Percentiles rank a stretch among this genome's conserved stretches.
These are phyloP conservation scores for Falco punctatus DNA, from an alignment of 2,113 vertebrate genomes.

Conservation along the genomic window DNA sequence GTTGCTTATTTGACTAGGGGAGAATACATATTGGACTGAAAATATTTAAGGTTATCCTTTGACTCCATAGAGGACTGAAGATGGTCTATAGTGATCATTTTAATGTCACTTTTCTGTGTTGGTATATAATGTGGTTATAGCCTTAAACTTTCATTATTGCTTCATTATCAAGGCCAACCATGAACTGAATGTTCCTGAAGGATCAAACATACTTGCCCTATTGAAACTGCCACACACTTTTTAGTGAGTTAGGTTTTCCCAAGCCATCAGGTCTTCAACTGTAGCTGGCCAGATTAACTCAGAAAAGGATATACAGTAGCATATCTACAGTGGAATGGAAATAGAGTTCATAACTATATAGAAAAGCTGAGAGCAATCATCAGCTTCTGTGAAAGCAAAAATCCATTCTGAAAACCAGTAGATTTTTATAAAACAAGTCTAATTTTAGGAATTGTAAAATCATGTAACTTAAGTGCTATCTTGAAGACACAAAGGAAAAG, in stretches of 20 bases:
- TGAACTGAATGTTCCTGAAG: background rate
- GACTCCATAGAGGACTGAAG: background rate
- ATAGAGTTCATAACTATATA: background rate
- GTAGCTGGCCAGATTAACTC: background rate
- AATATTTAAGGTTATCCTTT: background rate
- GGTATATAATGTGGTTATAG: background rate
- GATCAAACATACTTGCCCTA: background rate
- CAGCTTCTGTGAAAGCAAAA: background rate
- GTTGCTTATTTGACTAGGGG: background rate
- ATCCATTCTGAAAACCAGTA: background rate
- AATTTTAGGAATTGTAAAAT: background rate
- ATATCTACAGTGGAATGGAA: background rate
- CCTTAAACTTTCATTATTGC: background rate
- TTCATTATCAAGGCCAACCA: background rate
- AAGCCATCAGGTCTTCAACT: background rate
- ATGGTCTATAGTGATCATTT: background rate
- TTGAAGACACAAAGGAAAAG: background rate
- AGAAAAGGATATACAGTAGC: background rate
- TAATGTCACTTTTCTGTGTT: background rate
- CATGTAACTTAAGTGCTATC: background rate
- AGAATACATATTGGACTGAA: background rate
- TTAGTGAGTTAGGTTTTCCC: background rate
- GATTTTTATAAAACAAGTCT: background rate
- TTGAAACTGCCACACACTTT: background rate
- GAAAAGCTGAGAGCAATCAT: background rate